Conservation (phyloP, 2,888 invertebrate genomes). For the Acrobasis repandana region DNA sequence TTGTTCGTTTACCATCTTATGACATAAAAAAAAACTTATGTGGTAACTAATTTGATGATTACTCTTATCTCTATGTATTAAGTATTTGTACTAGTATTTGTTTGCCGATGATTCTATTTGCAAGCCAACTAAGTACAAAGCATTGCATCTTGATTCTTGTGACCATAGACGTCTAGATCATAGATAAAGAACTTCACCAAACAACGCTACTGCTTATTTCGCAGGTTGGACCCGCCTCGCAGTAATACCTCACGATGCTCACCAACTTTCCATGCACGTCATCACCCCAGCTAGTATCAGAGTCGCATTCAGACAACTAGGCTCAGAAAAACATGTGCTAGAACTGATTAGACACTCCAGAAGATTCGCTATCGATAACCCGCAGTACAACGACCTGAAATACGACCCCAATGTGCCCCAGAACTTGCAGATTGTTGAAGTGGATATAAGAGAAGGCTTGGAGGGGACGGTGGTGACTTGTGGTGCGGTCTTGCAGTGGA, state of each 20-base stretch:
- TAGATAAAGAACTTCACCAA: too few species aligned
- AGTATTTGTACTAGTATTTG: too few species aligned
- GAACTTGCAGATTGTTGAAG: constrained; percentile 72
- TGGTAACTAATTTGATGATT: too few species aligned
- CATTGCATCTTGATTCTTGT: too few species aligned
- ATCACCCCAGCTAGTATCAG: constrained; percentile 59
- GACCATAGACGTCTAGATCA: too few species aligned
- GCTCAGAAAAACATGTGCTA: constrained; percentile 62
- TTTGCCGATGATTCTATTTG: too few species aligned
- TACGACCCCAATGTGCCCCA: constrained; percentile 73
- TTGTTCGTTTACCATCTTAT: too few species aligned
- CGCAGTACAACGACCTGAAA: constrained; percentile 66
- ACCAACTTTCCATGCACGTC: constrained; percentile 65
- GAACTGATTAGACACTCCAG: constrained; percentile 64
- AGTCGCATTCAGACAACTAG: constrained; percentile 65
- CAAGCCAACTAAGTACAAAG: too few species aligned
- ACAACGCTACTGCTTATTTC: too few species aligned
- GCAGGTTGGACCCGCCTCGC: constrained; percentile 70
- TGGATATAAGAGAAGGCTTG: constrained; percentile 62
- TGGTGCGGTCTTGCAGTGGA: constrained; percentile 64
- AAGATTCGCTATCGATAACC: constrained; percentile 54
- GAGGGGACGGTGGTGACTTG: constrained; percentile 67
- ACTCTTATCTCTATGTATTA: too few species aligned
- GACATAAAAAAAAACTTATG: too few species aligned
- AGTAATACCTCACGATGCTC: constrained; percentile 69